Base-by-base conservation (phyloP, 2,797 vertebrate genomes). In the Sebastes itinus region DNA sequence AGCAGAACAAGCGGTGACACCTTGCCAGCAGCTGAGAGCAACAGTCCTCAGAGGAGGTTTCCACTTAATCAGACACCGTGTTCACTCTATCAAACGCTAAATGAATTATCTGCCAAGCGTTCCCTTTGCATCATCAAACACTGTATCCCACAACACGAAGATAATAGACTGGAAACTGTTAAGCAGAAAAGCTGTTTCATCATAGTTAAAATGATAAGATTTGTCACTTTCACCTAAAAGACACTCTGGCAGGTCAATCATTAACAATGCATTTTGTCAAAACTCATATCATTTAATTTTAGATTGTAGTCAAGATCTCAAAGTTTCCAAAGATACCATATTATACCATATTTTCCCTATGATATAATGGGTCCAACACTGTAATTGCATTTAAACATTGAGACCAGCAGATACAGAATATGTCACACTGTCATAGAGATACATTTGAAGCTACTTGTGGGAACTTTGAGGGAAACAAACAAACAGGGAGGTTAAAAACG, bases 1-100 rank as follows among this genome's bases (percentile, higher is more conserved):
- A 87, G 85, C 89, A 90, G 79, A 85, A 80, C 55, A 4, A 80
- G 80, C 59, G 28, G 83, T 33, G 78, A 89, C 86, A 88, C 72
- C 74, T 82, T 87, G 89, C 85, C 70, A 59, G 54, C 9, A 66
- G 89, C 89, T 84, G 66, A 75, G 75, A 11, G 54, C 76, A 83
- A 80, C 32, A 38, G 33, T 62, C 66, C 80, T 75, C 65, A 75
- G 46, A 66, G 62, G 74, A 78, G 82, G n/a, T 27, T 38, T 84
- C 69, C 61, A 75, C 55, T 83, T 85, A 78, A 88, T 89, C 60
- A 79, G 60, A 67, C 72, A 80, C 62, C 5, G 67, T 84, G 75
- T 77, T 75, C 72, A 70, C 69, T 81, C 71, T 14, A 56, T 87
- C 78, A 81, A 80, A 78, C 55, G 23, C 63, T 12, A 73, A 77